Percentiles rank a stretch among this genome's conserved stretches.
Conservation (phyloP, 1,140 invertebrate species). For the Aphaenogaster rudis region DNA sequence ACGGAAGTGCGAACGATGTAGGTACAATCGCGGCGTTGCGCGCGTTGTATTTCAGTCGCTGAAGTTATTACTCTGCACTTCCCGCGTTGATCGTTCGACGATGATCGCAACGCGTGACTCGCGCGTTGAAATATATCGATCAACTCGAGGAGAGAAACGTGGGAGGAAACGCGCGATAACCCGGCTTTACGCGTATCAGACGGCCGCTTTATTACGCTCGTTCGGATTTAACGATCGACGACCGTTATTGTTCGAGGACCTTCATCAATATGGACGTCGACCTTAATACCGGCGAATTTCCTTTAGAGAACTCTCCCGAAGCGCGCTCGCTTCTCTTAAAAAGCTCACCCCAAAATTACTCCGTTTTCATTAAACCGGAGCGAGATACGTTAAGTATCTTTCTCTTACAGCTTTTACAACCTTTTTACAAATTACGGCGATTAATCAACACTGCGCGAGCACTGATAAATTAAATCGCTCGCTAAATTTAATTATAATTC, state of each 20-base stretch:
- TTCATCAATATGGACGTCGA: conserved; percentile 64
- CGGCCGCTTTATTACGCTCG: conserved; percentile 54
- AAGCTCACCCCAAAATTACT: conserved; percentile 2
- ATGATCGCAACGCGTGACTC: neutral
- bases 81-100: neutral
- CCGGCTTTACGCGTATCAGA: conserved; percentile 45
- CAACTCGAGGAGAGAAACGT: conserved; percentile 6
- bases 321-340: neutral
- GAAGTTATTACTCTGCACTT: neutral
- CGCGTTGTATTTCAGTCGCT: neutral
- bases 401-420: neutral
- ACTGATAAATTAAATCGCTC: conserved; percentile 22
- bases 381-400: neutral
- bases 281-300: conserved; percentile 62
- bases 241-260: conserved; percentile 66
- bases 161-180: conserved; percentile 39
- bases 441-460: conserved; percentile 8
- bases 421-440: conserved; percentile 16
- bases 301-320: conserved; percentile 11
- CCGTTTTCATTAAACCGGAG: conserved; percentile 14
- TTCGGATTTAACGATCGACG: conserved; percentile 67
- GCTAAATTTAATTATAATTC: conserved; percentile 43
- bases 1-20: neutral
- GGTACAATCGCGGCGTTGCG: neutral
- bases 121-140: conserved; percentile 30